phyloP scores from a whole-genome alignment of 2,797 vertebrate species.

The Danio albolineatus region DNA sequence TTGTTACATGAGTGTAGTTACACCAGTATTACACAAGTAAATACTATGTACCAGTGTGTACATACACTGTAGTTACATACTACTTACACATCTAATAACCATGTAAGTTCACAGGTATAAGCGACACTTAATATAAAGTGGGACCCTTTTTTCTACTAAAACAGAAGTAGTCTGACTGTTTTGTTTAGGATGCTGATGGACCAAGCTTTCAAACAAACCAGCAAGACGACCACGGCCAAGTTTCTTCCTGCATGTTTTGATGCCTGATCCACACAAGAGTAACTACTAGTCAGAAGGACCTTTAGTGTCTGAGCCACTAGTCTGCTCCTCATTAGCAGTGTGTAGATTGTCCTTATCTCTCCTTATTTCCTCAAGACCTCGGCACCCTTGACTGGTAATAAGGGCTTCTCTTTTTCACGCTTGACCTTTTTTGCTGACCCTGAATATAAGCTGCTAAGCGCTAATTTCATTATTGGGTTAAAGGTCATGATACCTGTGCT shows the following conservation, averaged over 20 bases:
- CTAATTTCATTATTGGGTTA: conserved; percentile 60
- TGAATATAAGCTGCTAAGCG: conserved; percentile 48
- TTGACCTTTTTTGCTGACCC: conserved; percentile 50
- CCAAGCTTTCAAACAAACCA: background rate
- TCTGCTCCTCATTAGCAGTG: conserved; percentile 49
- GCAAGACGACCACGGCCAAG: background rate
- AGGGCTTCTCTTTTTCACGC: conserved; percentile 42
- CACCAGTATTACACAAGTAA: too few species aligned
- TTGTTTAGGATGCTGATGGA: background rate
- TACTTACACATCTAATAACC: too few species aligned
- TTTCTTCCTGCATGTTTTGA: background rate
- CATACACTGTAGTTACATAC: too few species aligned
- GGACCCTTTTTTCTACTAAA: too few species aligned
- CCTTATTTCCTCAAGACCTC: conserved; percentile 44
- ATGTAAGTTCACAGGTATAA: too few species aligned
- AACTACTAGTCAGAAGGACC: background rate
- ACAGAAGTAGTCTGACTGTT: background rate
- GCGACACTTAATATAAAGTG: too few species aligned
- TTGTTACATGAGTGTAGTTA: too few species aligned
- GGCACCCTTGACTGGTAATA: conserved; percentile 47
- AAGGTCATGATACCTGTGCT: conserved; percentile 56
- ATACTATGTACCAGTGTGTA: too few species aligned
- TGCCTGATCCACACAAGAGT: background rate
- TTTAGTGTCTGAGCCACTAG: conserved; percentile 11
- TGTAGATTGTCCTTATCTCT: conserved; percentile 44